Base-by-base conservation (phyloP, 2,797 vertebrate species). In the Anguilla anguilla region DNA sequence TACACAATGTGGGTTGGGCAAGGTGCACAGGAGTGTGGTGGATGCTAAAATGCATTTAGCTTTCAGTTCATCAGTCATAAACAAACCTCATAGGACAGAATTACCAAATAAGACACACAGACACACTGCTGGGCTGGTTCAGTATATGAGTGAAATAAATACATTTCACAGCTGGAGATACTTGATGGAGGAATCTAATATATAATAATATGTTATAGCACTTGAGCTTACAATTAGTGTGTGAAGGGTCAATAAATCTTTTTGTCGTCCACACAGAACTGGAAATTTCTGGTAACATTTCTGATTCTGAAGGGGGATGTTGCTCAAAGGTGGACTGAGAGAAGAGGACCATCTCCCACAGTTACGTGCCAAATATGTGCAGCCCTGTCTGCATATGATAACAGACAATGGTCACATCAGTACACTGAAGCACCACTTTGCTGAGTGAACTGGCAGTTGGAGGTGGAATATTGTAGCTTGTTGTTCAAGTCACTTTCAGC, bases 1-100 rank as follows among this genome's bases (percentile, higher is more conserved):
- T 89, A 85, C 84, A 87, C 83, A 88, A 28, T 64, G 55, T 51
- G 19, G 85, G 69, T 49, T 61, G 90, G 46, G 25, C 83, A 86
- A 53, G 51, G 15, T 86, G 85, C 67, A 90, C 82, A 85, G 59
- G 51, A 55, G 85, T 43, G 72, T 85, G 67, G 84, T 0, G 86
- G 84, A 64, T 49, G 69, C 79, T 51, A 19, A 83, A 86, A 88
- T 64, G 35, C 19, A 88, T 61, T 61, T 61, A 85, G 84, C 51
- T 51, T 57, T 79, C 74, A 88, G 74, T 55, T 31, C 87, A 51
- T 82, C 57, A 67, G 55, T 6, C 79, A 82, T 51, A 13, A n/a
- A n/a, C 79, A 82, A 19, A 22, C 43, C 79, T 51, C 46, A 82
- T 82, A 49, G 46, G 22, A 43, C 74, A 82, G 43, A 46, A 46